Percentiles rank a stretch among this genome's conserved stretches.
Evolutionary conservation across 2,797 vertebrate species (phyloP).

Genomic region (Staurois parvus): DNA sequence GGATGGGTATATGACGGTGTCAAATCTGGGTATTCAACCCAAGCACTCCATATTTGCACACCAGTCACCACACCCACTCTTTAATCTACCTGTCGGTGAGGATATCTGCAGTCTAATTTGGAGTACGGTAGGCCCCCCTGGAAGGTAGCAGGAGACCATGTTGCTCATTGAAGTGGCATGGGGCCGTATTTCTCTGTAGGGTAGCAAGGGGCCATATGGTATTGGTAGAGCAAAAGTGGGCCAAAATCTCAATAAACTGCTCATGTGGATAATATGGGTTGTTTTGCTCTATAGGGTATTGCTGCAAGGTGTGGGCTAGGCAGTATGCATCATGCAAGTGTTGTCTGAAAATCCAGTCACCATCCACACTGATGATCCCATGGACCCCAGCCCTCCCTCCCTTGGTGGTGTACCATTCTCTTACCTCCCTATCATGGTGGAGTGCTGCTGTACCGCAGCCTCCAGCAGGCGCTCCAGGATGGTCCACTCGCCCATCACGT

Average conservation of each 20-base stretch:
- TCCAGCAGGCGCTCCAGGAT: conserved; percentile 90
- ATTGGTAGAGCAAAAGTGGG: not conserved
- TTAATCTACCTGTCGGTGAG: conserved; percentile 26
- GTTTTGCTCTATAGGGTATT: not conserved
- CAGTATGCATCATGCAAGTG: not conserved
- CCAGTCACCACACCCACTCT: conserved; percentile 17
- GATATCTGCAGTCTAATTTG: conserved; percentile 24
- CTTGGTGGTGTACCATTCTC: not conserved
- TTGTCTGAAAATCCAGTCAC: not conserved
- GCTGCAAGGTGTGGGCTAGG: not conserved
- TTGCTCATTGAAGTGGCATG: not conserved
- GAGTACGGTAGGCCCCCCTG: conserved; percentile 7
- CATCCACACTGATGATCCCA: not conserved
- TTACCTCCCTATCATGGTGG: conserved; percentile 83
- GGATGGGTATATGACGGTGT: no score
- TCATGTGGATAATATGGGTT: no score
- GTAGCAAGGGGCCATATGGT: not conserved
- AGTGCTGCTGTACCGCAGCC: conserved; percentile 91
- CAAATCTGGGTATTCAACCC: not conserved
- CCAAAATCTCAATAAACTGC: not conserved
- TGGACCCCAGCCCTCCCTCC: conserved; percentile 3
- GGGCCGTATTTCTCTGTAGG: not conserved
- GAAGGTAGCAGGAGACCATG: not conserved
- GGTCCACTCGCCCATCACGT: conserved; percentile 88
- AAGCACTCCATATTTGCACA: not conserved